Conservation (phyloP, 2,888 invertebrate genomes). For the Coleophora deauratella region DNA sequence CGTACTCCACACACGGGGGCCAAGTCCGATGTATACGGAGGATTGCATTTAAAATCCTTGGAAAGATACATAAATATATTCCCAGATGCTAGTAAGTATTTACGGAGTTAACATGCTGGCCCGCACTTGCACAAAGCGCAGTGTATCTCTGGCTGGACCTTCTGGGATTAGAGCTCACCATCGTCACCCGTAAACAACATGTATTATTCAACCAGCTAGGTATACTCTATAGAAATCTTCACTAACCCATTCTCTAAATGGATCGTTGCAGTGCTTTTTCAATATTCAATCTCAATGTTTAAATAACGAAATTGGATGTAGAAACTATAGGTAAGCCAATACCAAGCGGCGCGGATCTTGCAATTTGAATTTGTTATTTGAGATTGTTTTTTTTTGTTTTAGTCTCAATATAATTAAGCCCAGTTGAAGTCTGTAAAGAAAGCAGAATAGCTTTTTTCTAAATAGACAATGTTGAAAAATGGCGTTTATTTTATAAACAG, state of each 20-base stretch:
- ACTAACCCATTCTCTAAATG: conserved; percentile 33
- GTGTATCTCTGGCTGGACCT: too few relatives aligned
- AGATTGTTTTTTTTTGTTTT: too few relatives aligned
- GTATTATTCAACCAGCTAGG: conserved; percentile 38
- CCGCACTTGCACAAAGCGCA: too few relatives aligned
- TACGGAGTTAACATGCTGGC: too few relatives aligned
- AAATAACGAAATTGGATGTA: conserved; percentile 56
- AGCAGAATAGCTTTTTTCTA: too few relatives aligned
- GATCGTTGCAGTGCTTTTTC: conserved; percentile 47
- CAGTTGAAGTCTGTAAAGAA: neutral
- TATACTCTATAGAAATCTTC: conserved; percentile 10
- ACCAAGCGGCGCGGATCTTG: conserved; percentile 26
- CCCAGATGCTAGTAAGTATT: too few relatives aligned
- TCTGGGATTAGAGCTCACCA: conserved; percentile 30
- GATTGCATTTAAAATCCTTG: too few relatives aligned
- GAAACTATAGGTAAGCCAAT: conserved; percentile 30
- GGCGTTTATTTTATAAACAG: too few relatives aligned
- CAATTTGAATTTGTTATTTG: conserved; percentile 7
- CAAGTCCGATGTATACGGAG: too few relatives aligned
- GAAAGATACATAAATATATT: too few relatives aligned
- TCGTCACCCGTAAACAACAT: conserved; percentile 54
- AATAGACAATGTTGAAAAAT: too few relatives aligned
- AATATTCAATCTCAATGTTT: conserved; percentile 56
- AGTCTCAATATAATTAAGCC: neutral
- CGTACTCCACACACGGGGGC: too few relatives aligned